Percentiles rank a stretch among this genome's conserved stretches.
phyloP scores from a whole-genome alignment of 2,888 invertebrate genomes.

The Parnassius glacialis region DNA sequence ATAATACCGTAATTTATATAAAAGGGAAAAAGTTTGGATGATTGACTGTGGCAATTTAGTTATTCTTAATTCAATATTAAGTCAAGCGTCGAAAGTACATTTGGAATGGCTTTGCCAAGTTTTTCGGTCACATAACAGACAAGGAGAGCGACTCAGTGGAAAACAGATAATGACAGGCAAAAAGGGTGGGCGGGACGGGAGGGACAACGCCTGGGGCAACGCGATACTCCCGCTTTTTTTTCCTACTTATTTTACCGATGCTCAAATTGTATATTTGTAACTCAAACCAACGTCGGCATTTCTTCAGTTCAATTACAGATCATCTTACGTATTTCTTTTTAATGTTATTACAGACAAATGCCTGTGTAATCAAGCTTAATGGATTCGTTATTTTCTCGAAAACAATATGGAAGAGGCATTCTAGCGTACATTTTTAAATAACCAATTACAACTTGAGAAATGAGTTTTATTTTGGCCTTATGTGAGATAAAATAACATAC shows the following conservation, averaged over 20 bases:
- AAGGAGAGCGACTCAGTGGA: constrained; percentile 13
- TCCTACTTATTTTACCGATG: neutral
- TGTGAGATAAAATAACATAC: too few relatives aligned
- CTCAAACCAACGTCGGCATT: neutral
- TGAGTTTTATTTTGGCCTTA: too few relatives aligned
- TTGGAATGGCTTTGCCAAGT: constrained; percentile 3
- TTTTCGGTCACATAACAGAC: constrained; percentile 11
- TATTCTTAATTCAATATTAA: constrained; percentile 6
- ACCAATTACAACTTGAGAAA: too few relatives aligned
- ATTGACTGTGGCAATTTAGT: neutral
- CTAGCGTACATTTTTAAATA: too few relatives aligned
- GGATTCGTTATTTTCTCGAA: too few relatives aligned
- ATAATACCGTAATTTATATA: neutral
- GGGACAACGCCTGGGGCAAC: neutral
- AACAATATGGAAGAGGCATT: too few relatives aligned
- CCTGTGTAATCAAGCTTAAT: neutral
- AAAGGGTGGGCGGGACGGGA: neutral
- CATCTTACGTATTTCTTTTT: constrained; percentile 1
- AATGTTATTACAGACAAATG: neutral
- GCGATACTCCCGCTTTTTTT: neutral
- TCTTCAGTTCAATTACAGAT: neutral
- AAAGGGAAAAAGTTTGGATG: neutral
- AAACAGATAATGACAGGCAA: constrained; percentile 13
- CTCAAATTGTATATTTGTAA: constrained; percentile 3
- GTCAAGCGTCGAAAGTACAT: constrained; percentile 6